phyloP scores from a whole-genome alignment of 2,797 vertebrate species.

The Phrynocephalus vlangalii region DNA sequence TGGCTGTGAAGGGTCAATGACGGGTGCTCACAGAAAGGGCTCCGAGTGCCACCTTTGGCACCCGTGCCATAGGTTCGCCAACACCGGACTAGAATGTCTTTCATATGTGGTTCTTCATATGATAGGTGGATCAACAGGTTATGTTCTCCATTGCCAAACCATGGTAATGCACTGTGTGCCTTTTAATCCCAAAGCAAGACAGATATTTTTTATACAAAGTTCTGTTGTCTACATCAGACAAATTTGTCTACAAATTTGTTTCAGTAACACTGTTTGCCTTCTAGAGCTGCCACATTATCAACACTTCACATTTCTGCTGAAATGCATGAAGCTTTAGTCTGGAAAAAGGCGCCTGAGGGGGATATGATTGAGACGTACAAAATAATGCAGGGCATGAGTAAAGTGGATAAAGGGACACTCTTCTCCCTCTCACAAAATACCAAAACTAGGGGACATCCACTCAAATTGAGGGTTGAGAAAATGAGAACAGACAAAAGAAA shows the following conservation, averaged over 20 bases:
- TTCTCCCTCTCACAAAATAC: too few species aligned
- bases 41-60: too few species aligned
- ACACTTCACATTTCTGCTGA: neutral
- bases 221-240: neutral
- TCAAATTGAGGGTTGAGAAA: too few species aligned
- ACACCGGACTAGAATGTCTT: neutral
- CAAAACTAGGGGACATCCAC: too few species aligned
- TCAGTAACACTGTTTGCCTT: neutral
- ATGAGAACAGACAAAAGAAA: too few species aligned
- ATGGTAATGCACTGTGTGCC: neutral
- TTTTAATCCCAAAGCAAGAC: slow-evolving; percentile 14
- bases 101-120: neutral
- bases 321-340: neutral
- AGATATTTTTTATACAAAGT: slow-evolving; percentile 10
- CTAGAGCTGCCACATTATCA: neutral
- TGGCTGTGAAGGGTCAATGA: too few species aligned
- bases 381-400: too few species aligned
- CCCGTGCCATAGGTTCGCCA: too few species aligned
- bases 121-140: neutral
- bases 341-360: too few species aligned
- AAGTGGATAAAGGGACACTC: too few species aligned
- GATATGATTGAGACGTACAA: too few species aligned
- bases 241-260: neutral
- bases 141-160: neutral
- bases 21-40: too few species aligned